Evolutionary conservation across 2,113 vertebrate species (phyloP).

Genomic region (Malurus elegans): DNA sequence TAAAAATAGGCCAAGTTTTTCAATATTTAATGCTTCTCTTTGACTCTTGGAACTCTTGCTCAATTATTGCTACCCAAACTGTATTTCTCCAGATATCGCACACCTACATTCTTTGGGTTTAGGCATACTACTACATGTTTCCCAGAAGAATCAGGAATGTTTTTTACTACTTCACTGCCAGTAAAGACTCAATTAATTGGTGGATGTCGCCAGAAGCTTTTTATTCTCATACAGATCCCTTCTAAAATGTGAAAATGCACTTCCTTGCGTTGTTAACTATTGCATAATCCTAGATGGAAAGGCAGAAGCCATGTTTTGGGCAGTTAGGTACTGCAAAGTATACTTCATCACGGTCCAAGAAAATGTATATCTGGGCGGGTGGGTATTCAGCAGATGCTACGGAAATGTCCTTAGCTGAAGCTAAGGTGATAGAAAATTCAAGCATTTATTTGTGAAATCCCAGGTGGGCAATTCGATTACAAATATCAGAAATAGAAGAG

Average conservation of each 20-base stretch:
- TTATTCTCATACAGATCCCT: background rate
- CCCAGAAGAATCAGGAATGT: background rate
- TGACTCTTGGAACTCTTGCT: accelerated
- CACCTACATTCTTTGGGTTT: background rate
- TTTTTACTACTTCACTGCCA: background rate
- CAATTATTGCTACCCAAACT: background rate
- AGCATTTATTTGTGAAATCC: background rate
- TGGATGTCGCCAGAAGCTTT: background rate
- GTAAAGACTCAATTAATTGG: background rate
- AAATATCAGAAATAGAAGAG: background rate
- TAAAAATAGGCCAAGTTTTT: background rate
- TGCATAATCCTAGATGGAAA: background rate
- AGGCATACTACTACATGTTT: background rate
- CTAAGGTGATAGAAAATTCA: background rate
- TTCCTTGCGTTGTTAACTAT: background rate
- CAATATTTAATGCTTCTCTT: background rate
- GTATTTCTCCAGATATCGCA: background rate
- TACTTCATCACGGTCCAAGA: background rate
- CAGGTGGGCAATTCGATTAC: background rate
- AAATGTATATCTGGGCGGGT: background rate
- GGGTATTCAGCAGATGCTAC: background rate
- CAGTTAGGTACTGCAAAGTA: background rate
- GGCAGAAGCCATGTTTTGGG: background rate
- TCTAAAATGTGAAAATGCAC: background rate
- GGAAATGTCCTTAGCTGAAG: background rate